Conservation (phyloP, 2,888 invertebrate species). For the Lymantria dispar region DNA sequence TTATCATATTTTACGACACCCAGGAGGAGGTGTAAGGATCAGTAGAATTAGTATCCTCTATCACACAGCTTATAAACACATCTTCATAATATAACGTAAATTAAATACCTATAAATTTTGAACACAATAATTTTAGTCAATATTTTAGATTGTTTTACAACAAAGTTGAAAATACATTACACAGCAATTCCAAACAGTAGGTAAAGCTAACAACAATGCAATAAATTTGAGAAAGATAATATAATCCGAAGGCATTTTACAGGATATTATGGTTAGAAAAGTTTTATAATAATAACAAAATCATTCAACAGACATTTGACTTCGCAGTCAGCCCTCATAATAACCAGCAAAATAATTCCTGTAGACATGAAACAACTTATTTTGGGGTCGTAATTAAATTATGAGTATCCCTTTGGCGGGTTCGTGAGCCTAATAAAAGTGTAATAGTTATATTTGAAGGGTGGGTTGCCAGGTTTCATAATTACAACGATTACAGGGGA, state of each 20-base stretch:
- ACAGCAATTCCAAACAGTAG: neutral
- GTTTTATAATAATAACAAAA: constrained; percentile 26
- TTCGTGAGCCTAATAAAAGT: constrained; percentile 75
- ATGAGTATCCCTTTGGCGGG: constrained; percentile 73
- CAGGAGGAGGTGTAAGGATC: no score
- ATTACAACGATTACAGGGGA: constrained; percentile 51
- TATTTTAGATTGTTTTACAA: neutral
- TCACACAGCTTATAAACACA: no score
- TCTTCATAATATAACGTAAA: no score
- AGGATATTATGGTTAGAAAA: constrained; percentile 8
- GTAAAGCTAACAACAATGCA: neutral
- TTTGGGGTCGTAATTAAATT: constrained; percentile 73
- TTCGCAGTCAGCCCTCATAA: constrained; percentile 40
- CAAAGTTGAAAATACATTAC: neutral
- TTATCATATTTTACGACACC: no score
- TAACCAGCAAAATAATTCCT: constrained; percentile 46
- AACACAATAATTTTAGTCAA: no score
- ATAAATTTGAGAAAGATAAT: no score
- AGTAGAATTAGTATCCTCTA: no score
- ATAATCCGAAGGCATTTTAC: neutral
- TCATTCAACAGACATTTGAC: constrained; percentile 30
- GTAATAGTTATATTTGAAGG: constrained; percentile 73
- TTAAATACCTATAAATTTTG: no score
- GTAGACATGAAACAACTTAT: constrained; percentile 58
- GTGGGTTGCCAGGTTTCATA: constrained; percentile 62